Conservation (phyloP, 2,113 vertebrate species). For the Canis aureus region DNA sequence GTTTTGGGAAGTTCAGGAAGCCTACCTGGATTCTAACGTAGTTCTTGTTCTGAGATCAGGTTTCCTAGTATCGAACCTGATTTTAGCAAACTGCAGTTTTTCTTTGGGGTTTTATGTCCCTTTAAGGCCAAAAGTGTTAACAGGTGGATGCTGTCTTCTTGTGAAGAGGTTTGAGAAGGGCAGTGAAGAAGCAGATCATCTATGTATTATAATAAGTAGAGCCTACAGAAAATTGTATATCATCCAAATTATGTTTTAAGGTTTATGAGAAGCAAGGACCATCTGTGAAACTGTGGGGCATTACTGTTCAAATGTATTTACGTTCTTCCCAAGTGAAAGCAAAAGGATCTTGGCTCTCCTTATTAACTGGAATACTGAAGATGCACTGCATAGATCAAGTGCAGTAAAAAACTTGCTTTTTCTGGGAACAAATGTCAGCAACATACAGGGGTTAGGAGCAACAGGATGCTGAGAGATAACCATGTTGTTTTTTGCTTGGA, state of each 20-base stretch:
- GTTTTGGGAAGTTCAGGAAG: neutral
- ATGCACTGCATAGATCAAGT: neutral
- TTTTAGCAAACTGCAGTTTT: neutral
- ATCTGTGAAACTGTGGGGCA: neutral
- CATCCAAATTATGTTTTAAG: neutral
- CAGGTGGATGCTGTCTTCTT: neutral
- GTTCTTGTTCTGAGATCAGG: neutral
- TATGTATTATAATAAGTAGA: neutral
- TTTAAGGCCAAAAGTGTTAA: neutral
- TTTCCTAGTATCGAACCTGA: neutral
- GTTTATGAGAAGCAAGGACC: neutral
- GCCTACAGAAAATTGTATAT: neutral
- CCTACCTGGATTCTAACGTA: neutral
- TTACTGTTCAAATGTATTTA: neutral
- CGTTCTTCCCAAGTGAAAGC: neutral
- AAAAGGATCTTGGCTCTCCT: neutral
- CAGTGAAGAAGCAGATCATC: neutral
- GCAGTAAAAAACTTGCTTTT: neutral
- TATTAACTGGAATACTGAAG: neutral
- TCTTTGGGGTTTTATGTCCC: neutral
- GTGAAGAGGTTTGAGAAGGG: neutral
- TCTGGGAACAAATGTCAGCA: neutral
- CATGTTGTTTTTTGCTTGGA: neutral
- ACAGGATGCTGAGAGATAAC: neutral
- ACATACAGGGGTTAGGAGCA: neutral